Evolutionary conservation across 2,797 vertebrate species (phyloP), one percentile per base, ranked within the genome.

Genomic region (Pipistrellus nathusii): DNA sequence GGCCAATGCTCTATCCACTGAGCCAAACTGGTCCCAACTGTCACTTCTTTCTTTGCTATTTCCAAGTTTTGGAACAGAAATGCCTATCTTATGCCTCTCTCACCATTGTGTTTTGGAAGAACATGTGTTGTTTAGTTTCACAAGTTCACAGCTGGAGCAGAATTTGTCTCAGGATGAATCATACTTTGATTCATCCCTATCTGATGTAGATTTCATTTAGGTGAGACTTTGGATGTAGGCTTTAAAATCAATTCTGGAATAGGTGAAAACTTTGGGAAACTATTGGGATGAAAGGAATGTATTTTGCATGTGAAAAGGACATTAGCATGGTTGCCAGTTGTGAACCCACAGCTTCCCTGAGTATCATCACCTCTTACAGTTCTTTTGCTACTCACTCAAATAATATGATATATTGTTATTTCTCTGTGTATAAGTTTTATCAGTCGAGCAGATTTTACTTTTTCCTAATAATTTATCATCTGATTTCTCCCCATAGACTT

Each of bases 301-400:
- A 32, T 32, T 82, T 64, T 64, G 17, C 80, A 82, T 6, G 30
- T 64, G 59, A 32, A 41, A 64, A 64, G 80, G 78, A 64, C 57
- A 6, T 64, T 23, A 64, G 17, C 83, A 68, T 83, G 75, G 55
- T 78, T 93, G 25, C 18, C 13, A 53, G 76, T 68, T 93, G 48
- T 78, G 48, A 88, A 51, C 80, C 35, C 77, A 27, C 30, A 83
- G 38, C 15, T 71, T 90, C 30, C 13, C 7, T 66, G 57, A 89
- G 32, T 88, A 46, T 18, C 9, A 76, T 90, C 88, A 66, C 80
- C 21, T 91, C 66, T 81, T 64, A 85, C 8, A 88, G 35, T 88
- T 93, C 55, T 73, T 90, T 48, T 85, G 38, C 41, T 51, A 44
- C 4, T 95, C 72, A 6, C 53, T 90, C 46, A 88, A 94, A 86